Evolutionary conservation across 2,797 vertebrate genomes (phyloP).

Genomic region (Iguana delicatissima): DNA sequence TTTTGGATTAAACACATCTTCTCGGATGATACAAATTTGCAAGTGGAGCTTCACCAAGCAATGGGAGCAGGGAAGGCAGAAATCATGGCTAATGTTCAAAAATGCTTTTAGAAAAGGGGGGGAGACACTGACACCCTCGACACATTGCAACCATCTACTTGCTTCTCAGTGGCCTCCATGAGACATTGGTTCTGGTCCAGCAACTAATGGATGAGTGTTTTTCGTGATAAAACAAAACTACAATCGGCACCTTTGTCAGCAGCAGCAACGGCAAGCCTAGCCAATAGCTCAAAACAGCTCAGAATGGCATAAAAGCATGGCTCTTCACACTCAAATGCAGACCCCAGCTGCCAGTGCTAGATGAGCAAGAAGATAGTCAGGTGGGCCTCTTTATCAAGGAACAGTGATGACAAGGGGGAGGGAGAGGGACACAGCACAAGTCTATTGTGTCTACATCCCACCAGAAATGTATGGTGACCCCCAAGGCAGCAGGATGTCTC

Average conservation of each 20-base stretch:
- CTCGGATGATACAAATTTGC: background rate
- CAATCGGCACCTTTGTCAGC: background rate
- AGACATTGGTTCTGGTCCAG: constrained; percentile 8
- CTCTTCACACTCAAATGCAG: background rate
- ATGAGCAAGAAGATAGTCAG: background rate
- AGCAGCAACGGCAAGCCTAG: background rate
- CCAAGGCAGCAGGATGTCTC: background rate
- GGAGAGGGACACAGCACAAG: too few relatives aligned
- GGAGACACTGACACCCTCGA: background rate
- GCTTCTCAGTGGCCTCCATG: background rate
- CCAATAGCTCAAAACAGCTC: background rate
- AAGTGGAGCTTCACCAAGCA: background rate
- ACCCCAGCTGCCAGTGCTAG: too few relatives aligned
- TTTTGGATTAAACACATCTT: background rate
- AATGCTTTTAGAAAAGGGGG: constrained; percentile 29
- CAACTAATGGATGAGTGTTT: constrained; percentile 35
- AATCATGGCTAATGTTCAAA: constrained; percentile 25
- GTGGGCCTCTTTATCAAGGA: background rate
- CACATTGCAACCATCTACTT: background rate
- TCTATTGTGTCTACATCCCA: background rate
- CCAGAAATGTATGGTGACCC: background rate
- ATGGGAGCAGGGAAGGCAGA: background rate
- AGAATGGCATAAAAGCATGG: background rate
- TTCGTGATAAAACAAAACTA: background rate
- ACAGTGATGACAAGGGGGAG: background rate